Base-by-base conservation (phyloP, 2,113 vertebrate genomes). In the Pristiophorus japonicus region DNA sequence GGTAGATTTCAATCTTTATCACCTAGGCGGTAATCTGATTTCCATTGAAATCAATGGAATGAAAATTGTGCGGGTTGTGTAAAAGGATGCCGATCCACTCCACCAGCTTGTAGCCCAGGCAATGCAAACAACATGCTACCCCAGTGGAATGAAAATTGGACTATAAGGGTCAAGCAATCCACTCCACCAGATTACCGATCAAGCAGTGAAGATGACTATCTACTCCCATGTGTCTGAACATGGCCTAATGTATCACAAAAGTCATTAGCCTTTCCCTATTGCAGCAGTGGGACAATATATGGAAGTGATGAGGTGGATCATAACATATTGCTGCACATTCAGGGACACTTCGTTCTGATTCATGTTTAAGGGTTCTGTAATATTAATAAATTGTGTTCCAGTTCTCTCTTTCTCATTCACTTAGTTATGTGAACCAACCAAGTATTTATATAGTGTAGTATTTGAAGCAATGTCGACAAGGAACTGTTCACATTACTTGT, bases 181-280 rank as follows among this genome's bases (percentile, higher is more conserved):
- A 88, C 85, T 88, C 45, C 51, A 59, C 87, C 87, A 90, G 51
- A 90, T 59, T 34, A 90, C 87, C 51, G 51, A 27, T 90, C 87
- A 90, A 51, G 47, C 85, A 59, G 27, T 90, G 47, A 90, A 90
- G 12, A 59, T 90, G 51, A 90, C 34, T 34, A 59, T 34, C 87
- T 59, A 90, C 30, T 59, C 51, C 51, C 87, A 59, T 34, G 87
- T 30, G 87, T n/a, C 30, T 55, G 51, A 90, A 59, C 30, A 59
- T 30, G 30, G 30, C 87, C 51, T 90, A 34, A 62, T 59, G 47
- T 16, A 30, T 16, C 47, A 90, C 51, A 90, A 62, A 90, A 55
- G 47, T 59, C 51, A 90, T 90, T 34, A 30, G 51, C 87, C 11
- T 90, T 90, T 59, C 51, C 27, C 51, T 12, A 30, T 51, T 88